These are phyloP conservation scores for Avahi laniger DNA, from an alignment of 2,797 vertebrate species.

Conservation along the genomic window DNA sequence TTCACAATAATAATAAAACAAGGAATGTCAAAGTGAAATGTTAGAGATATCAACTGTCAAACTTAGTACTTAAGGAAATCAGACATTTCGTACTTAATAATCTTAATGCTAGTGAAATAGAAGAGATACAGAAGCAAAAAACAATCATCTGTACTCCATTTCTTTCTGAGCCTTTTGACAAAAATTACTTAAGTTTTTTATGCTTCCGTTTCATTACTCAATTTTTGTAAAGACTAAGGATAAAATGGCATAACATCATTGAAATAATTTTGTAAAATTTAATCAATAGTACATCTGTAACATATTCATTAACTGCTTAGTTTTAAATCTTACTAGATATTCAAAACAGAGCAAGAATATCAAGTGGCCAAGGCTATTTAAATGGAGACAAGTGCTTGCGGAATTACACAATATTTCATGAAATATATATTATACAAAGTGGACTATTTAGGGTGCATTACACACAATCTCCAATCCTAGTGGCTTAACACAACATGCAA, in stretches of 20 bases:
- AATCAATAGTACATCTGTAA: neutral
- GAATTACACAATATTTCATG: neutral
- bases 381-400: neutral
- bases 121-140: neutral
- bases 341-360: neutral
- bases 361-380: neutral
- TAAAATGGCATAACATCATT: neutral
- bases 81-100: too few species aligned
- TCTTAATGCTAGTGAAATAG: neutral
- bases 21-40: too few species aligned
- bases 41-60: too few species aligned
- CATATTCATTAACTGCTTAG: neutral
- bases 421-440: neutral
- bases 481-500: neutral
- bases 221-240: conserved; percentile 18
- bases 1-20: too few species aligned
- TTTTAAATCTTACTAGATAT: conserved; percentile 24
- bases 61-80: too few species aligned
- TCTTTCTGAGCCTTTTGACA: neutral
- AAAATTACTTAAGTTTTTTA: neutral
- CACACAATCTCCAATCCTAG: neutral
- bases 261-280: conserved; percentile 21
- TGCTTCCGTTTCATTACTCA: neutral
- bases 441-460: neutral
- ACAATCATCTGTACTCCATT: neutral